Conservation (phyloP, 2,113 vertebrate species). For the Pitta sordida region DNA sequence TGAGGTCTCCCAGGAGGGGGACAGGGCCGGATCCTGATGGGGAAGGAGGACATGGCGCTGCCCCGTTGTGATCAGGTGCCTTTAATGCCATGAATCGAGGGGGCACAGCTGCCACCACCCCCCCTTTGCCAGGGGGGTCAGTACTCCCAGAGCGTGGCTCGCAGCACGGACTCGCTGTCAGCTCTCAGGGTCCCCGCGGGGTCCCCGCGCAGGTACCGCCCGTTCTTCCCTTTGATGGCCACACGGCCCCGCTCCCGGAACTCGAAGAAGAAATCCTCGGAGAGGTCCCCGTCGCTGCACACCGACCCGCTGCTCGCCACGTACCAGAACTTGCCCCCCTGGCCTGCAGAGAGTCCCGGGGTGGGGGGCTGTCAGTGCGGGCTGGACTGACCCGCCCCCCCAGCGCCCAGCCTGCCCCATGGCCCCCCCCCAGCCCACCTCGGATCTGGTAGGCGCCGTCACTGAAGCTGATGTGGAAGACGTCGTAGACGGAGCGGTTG, state of each 20-base stretch:
- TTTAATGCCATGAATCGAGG: background rate
- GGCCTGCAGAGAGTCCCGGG: slow-evolving; percentile 67
- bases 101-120: background rate
- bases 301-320: slow-evolving; percentile 84
- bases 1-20: background rate
- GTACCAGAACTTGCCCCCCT: slow-evolving; percentile 88
- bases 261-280: slow-evolving; percentile 94
- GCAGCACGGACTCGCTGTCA: slow-evolving; percentile 74
- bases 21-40: rapidly evolving
- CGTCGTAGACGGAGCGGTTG: slow-evolving; percentile 91
- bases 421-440: slow-evolving; percentile 62
- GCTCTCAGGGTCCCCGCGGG: slow-evolving; percentile 88
- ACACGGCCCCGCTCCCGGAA: slow-evolving; percentile 86
- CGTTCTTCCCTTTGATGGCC: slow-evolving; percentile 86
- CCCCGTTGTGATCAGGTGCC: background rate
- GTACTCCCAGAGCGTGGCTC: slow-evolving; percentile 89
- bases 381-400: rapidly evolving
- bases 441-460: slow-evolving; percentile 92
- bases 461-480: slow-evolving; percentile 88
- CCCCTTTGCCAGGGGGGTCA: slow-evolving; percentile 31
- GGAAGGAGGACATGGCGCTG: rapidly evolving
- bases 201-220: slow-evolving; percentile 89
- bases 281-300: slow-evolving; percentile 85
- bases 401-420: rapidly evolving
- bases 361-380: rapidly evolving